These are phyloP conservation scores for Rhinolophus ferrumequinum DNA, from an alignment of 2,113 vertebrate genomes.

Conservation along the genomic window DNA sequence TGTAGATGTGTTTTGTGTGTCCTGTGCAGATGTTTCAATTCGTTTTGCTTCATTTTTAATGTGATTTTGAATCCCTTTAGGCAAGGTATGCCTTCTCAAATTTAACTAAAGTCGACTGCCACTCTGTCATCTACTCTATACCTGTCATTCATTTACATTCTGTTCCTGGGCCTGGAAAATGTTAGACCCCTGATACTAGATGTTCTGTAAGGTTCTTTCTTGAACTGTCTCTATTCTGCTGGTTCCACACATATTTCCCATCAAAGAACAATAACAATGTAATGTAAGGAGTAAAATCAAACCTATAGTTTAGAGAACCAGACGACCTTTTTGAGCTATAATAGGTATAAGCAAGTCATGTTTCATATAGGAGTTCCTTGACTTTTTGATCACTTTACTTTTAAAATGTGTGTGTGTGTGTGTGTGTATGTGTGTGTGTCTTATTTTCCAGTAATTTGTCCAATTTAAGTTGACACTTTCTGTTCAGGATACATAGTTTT, in stretches of 20 bases:
- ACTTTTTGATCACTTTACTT: background rate
- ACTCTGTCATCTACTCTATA: fast-evolving
- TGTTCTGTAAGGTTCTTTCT: background rate
- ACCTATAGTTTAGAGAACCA: background rate
- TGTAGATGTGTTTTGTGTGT: background rate
- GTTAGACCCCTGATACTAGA: background rate
- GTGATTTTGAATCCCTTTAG: background rate
- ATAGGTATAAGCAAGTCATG: background rate
- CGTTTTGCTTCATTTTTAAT: background rate
- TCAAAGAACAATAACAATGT: background rate
- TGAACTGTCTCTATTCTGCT: background rate
- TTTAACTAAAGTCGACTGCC: background rate
- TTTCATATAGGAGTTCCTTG: background rate
- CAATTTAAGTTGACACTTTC: background rate
- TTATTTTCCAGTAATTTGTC: constrained; percentile 1
- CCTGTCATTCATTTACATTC: background rate
- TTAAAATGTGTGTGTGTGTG: background rate
- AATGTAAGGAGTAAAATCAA: background rate
- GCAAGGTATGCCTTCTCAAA: background rate
- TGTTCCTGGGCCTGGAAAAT: background rate
- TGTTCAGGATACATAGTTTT: background rate
- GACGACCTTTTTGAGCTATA: background rate
- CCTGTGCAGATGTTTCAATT: background rate
- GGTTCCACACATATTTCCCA: background rate
- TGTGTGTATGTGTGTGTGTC: background rate